These are phyloP conservation scores for Drosophila jambulina DNA, from an alignment of 1,140 invertebrate genomes.

Conservation along the genomic window DNA sequence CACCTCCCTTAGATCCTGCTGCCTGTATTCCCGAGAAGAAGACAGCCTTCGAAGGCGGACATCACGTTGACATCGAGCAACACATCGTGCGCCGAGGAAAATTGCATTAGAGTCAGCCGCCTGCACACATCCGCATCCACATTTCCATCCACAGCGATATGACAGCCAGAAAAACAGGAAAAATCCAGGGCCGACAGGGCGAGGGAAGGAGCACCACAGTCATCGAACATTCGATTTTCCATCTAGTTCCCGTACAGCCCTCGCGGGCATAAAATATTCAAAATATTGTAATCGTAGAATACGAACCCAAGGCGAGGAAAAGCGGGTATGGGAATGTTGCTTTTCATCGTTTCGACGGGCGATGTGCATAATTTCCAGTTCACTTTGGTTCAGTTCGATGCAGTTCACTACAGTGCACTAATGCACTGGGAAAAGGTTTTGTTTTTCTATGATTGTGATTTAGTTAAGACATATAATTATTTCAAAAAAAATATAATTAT, in stretches of 20 bases:
- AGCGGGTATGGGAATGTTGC: constrained; percentile 21
- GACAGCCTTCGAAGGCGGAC: constrained; percentile 31
- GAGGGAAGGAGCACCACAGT: constrained; percentile 8
- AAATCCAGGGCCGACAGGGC: background rate
- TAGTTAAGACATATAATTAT: too few species aligned
- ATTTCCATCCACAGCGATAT: constrained; percentile 36
- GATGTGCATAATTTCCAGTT: constrained; percentile 80
- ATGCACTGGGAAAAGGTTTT: background rate
- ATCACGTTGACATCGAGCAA: constrained; percentile 62
- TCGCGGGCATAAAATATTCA: constrained; percentile 73
- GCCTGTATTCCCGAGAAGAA: constrained; percentile 10
- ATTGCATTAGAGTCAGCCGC: constrained; percentile 61
- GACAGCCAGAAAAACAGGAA: constrained; percentile 37
- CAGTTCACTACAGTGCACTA: constrained; percentile 47
- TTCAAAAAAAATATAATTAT: too few species aligned
- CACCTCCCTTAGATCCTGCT: background rate
- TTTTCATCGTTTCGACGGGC: constrained; percentile 55
- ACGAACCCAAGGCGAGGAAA: constrained; percentile 34
- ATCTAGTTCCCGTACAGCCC: background rate
- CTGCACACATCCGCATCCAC: constrained; percentile 32
- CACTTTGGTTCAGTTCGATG: constrained; percentile 56
- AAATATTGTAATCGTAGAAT: constrained; percentile 80
- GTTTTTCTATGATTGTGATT: too few species aligned
- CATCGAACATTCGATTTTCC: constrained; percentile 50
- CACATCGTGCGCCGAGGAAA: constrained; percentile 43